These are phyloP conservation scores for Rambutsinella grinnellia DNA, from an alignment of 2,888 invertebrate species.

Conservation along the genomic window DNA sequence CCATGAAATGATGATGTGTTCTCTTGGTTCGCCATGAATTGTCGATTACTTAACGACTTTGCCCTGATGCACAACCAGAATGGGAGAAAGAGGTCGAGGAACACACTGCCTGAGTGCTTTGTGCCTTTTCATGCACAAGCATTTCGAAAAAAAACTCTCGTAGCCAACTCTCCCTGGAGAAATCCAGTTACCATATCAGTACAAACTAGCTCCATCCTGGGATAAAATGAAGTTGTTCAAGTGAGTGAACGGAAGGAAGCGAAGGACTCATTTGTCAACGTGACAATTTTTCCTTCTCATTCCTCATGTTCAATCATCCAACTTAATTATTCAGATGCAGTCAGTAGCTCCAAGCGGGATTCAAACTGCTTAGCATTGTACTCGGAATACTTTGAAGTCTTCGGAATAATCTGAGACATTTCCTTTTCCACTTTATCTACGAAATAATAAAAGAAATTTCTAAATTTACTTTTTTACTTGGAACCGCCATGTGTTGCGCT, in stretches of 20 bases:
- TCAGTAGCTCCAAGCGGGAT: no score
- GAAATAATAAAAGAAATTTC: no score
- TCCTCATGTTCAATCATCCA: slow-evolving; percentile 24
- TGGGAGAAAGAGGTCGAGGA: neutral
- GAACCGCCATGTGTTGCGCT: no score
- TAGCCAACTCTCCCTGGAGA: slow-evolving; percentile 16
- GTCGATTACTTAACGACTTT: slow-evolving; percentile 21
- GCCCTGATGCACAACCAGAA: neutral
- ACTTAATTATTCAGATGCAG: slow-evolving; percentile 32
- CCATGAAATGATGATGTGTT: no score
- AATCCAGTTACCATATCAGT: slow-evolving; percentile 27
- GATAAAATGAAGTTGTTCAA: slow-evolving; percentile 40
- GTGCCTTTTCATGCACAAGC: neutral
- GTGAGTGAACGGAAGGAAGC: slow-evolving; percentile 25
- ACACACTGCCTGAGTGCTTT: neutral
- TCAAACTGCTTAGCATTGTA: no score
- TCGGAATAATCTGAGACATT: no score
- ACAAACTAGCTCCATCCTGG: neutral
- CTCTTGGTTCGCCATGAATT: slow-evolving; percentile 21
- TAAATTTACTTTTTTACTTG: no score
- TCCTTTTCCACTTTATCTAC: no score
- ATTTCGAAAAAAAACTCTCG: slow-evolving; percentile 1
- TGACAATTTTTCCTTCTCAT: slow-evolving; percentile 25
- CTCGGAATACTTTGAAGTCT: no score
- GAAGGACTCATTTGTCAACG: slow-evolving; percentile 44